These are phyloP conservation scores for Lasioglossum oenotherae DNA, from an alignment of 2,888 invertebrate genomes.

Conservation along the genomic window DNA sequence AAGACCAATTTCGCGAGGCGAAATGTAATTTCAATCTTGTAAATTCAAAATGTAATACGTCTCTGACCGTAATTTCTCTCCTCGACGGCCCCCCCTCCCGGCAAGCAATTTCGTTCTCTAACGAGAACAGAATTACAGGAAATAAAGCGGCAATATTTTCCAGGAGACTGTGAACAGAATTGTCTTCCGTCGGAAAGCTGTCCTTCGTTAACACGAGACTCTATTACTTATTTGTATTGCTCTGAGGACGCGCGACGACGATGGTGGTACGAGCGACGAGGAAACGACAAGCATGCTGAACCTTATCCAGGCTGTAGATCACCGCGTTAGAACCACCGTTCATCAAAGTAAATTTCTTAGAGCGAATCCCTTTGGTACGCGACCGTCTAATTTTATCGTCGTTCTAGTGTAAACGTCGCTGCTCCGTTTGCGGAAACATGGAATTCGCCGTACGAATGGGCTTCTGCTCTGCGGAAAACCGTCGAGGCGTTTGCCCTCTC, in stretches of 20 bases:
- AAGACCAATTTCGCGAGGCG: neutral
- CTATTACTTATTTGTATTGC: conserved; percentile 8
- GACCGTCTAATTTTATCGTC: conserved; percentile 1
- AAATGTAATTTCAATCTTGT: neutral
- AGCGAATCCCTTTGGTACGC: neutral
- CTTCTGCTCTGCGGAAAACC: neutral
- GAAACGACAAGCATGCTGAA: neutral
- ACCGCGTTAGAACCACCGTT: neutral
- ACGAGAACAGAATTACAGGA: conserved; percentile 7
- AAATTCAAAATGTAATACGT: neutral
- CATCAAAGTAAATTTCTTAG: conserved; percentile 7
- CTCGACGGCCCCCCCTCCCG: neutral
- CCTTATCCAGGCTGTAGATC: neutral
- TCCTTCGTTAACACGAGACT: conserved; percentile 4
- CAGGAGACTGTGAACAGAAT: neutral
- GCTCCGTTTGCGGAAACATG: neutral
- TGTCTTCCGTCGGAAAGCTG: neutral
- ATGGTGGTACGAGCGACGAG: neutral
- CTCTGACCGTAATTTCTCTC: neutral
- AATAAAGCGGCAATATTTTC: conserved; percentile 2
- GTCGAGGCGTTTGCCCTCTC: neutral
- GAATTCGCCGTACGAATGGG: neutral
- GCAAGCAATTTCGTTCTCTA: neutral
- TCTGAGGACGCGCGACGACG: neutral
- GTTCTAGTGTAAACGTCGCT: conserved; percentile 1